Evolutionary conservation across 2,113 vertebrate species (phyloP).

Genomic region (Carassius auratus): DNA sequence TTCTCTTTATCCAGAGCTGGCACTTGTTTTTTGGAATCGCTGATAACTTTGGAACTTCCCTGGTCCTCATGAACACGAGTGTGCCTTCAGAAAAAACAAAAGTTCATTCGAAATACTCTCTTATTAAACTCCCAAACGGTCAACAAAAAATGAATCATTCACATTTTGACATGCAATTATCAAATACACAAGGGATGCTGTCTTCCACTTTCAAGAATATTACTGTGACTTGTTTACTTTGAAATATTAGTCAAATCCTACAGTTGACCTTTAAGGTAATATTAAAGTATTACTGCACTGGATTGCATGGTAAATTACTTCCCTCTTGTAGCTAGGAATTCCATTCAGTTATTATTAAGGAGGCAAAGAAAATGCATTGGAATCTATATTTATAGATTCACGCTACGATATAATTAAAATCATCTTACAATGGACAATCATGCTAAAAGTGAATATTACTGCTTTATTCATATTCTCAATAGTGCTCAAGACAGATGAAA

Average conservation of each 20-base stretch:
- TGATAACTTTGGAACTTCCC: conserved; percentile 56
- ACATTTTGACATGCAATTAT: conserved; percentile 61
- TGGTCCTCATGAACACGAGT: conserved; percentile 59
- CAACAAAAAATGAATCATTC: conserved; percentile 59
- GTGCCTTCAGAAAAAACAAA: conserved; percentile 58
- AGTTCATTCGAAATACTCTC: conserved; percentile 61
- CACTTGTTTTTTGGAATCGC: conserved; percentile 62
- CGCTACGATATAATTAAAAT: conserved; percentile 42
- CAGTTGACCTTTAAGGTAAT: conserved; percentile 69
- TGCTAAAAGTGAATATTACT: conserved; percentile 14
- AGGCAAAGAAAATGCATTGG: conserved; percentile 51
- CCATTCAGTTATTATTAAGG: conserved; percentile 65
- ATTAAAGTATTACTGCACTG: conserved; percentile 63
- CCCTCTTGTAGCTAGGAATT: conserved; percentile 59
- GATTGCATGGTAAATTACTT: conserved; percentile 65
- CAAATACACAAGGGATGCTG: conserved; percentile 65
- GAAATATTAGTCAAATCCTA: conserved; percentile 67
- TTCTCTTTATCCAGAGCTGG: conserved; percentile 73
- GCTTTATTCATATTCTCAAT: neutral
- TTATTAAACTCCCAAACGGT: conserved; percentile 55
- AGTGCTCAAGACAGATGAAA: conserved; percentile 36
- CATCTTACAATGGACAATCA: conserved; percentile 41
- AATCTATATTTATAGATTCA: conserved; percentile 51
- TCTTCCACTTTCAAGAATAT: conserved; percentile 62
- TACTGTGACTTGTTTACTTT: conserved; percentile 65